Evolutionary conservation across 2,797 vertebrate genomes (phyloP), one percentile per base, ranked within the genome.

Genomic region (Sebastolobus altivelis): DNA sequence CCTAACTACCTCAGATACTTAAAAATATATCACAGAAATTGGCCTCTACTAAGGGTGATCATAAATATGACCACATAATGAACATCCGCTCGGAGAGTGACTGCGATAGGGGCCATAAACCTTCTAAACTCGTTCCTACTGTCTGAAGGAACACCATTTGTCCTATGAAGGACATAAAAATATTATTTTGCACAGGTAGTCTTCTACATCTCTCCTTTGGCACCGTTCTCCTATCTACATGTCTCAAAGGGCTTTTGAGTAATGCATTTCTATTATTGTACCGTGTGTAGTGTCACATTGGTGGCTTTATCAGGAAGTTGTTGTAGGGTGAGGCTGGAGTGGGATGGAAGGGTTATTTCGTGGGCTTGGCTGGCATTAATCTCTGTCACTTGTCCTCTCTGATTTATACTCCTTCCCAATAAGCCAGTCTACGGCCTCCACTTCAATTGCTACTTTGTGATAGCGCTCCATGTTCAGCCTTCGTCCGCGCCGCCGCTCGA

Each of bases 311-410:
- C 94, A 83, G 90, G 86, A 93, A 94, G 93, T 95, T 95, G 95
- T 95, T 94, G 90, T 89, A 89, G 91, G 92, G 88, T 81, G 85
- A 92, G 90, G 89, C 87, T 88, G 87, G 80, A 85, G 90, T 88
- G 82, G 92, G 89, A 92, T 91, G 91, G 93, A 93, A 88, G 91
- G 93, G 94, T 95, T 95, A 94, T 95, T 95, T 80, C 69, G 87
- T 88, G 89, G 88, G 84, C 93, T 85, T 77, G 94, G 84, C 92
- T 83, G 83, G 91, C 91, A 95, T 95, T 95, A 93, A 94, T 94
- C 95, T 95, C 93, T 85, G 74, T 95, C 95, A 95, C 95, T 95
- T 96, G 95, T 96, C 95, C 93, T 91, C 88, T 92, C 95, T 97
- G 95, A 97, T 97, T 96, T 94, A 93, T 95, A 96, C 94, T 66